These are phyloP conservation scores for Rhinogobio ventralis DNA, from an alignment of 2,797 vertebrate genomes.

Conservation along the genomic window DNA sequence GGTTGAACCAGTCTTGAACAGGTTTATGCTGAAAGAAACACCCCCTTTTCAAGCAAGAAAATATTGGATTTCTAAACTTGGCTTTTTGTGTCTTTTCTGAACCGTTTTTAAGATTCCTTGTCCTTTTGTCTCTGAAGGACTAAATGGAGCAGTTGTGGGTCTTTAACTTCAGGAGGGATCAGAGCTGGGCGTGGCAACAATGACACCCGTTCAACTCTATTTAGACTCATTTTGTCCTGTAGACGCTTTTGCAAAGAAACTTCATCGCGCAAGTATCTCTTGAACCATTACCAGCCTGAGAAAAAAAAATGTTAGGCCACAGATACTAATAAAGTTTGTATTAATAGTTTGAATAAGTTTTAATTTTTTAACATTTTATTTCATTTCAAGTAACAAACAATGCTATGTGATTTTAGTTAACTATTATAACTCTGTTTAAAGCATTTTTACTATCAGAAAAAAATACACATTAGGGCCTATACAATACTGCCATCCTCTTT, in stretches of 20 bases:
- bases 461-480: too few relatives aligned
- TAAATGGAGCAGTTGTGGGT: background rate
- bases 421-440: too few relatives aligned
- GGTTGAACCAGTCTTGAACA: slow-evolving; percentile 14
- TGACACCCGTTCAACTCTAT: background rate
- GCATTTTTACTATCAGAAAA: too few relatives aligned
- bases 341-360: background rate
- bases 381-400: too few relatives aligned
- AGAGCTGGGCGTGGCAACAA: background rate
- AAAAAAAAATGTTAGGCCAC: too few relatives aligned
- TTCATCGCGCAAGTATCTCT: background rate
- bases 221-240: background rate
- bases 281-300: background rate
- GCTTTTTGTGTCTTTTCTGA: background rate
- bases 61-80: background rate
- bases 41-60: slow-evolving; percentile 7
- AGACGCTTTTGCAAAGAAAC: background rate
- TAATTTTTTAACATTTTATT: background rate
- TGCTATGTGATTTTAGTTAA: too few relatives aligned
- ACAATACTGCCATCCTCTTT: too few relatives aligned
- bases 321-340: background rate
- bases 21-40: background rate
- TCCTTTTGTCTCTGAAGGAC: background rate
- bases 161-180: background rate
- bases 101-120: background rate